phyloP scores from a whole-genome alignment of 2,113 vertebrate species.

The Picathartes gymnocephalus region DNA sequence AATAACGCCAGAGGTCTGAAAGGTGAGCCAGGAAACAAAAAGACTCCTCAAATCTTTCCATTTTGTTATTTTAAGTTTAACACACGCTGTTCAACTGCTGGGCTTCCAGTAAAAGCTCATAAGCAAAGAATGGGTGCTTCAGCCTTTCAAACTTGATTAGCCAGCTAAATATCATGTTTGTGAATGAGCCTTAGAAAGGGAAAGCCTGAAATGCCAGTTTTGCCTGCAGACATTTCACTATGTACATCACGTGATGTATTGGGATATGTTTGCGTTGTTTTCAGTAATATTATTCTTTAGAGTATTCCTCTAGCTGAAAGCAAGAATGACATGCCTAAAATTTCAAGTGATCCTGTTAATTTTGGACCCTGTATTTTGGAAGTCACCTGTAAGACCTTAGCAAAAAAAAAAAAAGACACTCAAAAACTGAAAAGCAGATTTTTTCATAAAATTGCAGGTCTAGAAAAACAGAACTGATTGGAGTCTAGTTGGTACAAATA shows the following conservation, averaged over 20 bases:
- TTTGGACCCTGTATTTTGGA: not conserved
- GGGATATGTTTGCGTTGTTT: not conserved
- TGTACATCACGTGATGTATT: rapidly evolving
- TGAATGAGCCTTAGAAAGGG: not conserved
- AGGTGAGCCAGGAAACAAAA: not conserved
- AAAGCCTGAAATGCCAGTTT: not conserved
- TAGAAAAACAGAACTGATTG: not conserved
- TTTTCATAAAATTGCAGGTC: not conserved
- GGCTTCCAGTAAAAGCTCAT: not conserved
- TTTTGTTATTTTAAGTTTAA: not conserved
- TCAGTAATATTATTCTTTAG: not conserved
- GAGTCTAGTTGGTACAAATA: not conserved
- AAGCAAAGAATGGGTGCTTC: not conserved
- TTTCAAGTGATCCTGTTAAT: not conserved
- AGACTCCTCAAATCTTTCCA: not conserved
- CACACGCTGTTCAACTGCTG: not conserved
- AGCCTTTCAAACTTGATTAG: not conserved
- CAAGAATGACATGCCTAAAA: not conserved
- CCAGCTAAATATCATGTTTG: not conserved
- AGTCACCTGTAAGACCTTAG: not conserved
- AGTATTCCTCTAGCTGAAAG: not conserved
- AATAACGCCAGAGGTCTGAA: not conserved
- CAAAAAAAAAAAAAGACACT: not conserved
- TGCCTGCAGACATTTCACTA: not conserved
- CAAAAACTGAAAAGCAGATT: not conserved